Conservation (phyloP, 2,888 invertebrate genomes). For the Ischnura elegans region DNA sequence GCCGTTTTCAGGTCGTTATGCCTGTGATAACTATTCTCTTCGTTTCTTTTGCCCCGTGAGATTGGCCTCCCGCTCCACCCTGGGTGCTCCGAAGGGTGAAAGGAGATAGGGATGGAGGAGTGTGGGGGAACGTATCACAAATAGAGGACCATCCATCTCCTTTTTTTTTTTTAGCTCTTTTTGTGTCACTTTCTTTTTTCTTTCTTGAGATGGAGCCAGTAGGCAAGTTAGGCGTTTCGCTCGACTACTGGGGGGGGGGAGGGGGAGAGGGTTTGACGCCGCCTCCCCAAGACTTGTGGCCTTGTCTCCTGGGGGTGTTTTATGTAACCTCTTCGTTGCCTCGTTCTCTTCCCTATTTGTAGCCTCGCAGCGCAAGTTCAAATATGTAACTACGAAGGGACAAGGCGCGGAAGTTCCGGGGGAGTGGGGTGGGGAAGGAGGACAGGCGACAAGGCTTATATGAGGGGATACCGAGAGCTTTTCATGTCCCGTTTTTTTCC, state of each 20-base stretch:
- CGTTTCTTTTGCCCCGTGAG: neutral
- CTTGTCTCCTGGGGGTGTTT: conserved; percentile 2
- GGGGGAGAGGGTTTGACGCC: too few species aligned
- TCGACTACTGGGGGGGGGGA: neutral
- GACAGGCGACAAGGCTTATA: neutral
- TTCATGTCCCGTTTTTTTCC: neutral
- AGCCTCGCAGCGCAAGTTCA: neutral
- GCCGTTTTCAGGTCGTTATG: neutral
- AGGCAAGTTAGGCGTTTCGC: neutral
- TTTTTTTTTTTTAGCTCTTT: neutral
- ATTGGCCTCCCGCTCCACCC: neutral
- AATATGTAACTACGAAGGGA: conserved; percentile 1
- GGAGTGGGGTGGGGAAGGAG: neutral
- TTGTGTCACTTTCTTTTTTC: neutral
- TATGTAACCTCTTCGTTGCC: neutral
- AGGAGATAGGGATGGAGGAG: neutral
- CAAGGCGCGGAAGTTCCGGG: neutral
- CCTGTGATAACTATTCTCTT: neutral
- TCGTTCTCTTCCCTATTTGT: neutral
- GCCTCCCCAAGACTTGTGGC: neutral
- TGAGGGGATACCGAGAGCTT: neutral
- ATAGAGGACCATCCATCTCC: neutral
- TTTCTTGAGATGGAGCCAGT: conserved; percentile 39
- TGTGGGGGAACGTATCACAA: neutral
- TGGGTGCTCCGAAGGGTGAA: neutral